These are phyloP conservation scores for Calliphora vomitoria DNA, from an alignment of 2,888 invertebrate genomes.

Conservation along the genomic window DNA sequence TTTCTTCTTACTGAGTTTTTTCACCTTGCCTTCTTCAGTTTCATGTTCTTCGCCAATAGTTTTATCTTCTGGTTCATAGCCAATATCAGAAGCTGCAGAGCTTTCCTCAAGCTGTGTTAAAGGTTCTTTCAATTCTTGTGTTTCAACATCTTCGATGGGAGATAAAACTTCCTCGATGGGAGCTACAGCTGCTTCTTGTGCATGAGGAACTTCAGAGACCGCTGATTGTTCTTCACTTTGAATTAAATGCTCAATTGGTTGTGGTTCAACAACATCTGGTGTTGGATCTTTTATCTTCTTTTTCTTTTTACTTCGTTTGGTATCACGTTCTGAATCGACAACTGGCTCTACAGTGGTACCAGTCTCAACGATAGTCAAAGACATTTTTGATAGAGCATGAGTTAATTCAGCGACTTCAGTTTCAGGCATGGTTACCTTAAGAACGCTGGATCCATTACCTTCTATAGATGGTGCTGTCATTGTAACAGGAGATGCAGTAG, in stretches of 20 bases:
- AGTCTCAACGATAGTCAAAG: slow-evolving; percentile 83
- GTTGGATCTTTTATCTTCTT: slow-evolving; percentile 86
- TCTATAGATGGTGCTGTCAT: slow-evolving; percentile 84
- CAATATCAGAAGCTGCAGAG: slow-evolving; percentile 80
- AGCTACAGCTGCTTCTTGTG: background rate
- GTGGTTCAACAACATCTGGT: slow-evolving; percentile 79
- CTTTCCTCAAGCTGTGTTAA: slow-evolving; percentile 56
- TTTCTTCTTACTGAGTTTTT: slow-evolving; percentile 86
- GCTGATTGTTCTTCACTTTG: slow-evolving; percentile 82
- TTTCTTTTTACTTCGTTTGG: slow-evolving; percentile 87
- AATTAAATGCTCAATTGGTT: slow-evolving; percentile 67
- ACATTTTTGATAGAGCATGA: slow-evolving; percentile 77
- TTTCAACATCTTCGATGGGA: background rate
- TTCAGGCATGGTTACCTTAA: slow-evolving; percentile 79
- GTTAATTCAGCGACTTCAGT: slow-evolving; percentile 23
- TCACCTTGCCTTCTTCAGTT: slow-evolving; percentile 79
- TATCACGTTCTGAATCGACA: slow-evolving; percentile 81
- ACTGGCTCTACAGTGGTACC: slow-evolving; percentile 34
- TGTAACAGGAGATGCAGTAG: slow-evolving; percentile 78
- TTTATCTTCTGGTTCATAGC: slow-evolving; percentile 90
- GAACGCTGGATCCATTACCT: slow-evolving; percentile 79
- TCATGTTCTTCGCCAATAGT: slow-evolving; percentile 85
- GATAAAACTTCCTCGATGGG: slow-evolving; percentile 38
- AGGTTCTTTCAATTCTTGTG: slow-evolving; percentile 6
- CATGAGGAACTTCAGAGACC: slow-evolving; percentile 8